Conservation (phyloP, 2,797 vertebrate species). For the Alcedo atthis region DNA sequence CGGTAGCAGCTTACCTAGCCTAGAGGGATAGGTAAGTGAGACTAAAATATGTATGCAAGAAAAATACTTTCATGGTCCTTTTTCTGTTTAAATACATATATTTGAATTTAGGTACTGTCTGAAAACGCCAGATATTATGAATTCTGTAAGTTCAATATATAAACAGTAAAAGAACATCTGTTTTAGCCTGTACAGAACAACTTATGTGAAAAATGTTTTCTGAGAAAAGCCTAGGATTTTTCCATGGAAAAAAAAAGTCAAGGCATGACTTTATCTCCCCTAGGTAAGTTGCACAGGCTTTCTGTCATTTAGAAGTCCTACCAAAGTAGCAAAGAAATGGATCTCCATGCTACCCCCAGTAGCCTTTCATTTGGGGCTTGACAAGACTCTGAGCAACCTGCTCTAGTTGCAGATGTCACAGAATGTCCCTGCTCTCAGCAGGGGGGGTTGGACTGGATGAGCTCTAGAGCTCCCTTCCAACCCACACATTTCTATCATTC, state of each 20-base stretch:
- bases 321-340: not conserved
- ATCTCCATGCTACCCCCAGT: not conserved
- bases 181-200: not conserved
- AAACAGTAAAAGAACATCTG: slow-evolving; percentile 23
- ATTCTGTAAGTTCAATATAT: slow-evolving; percentile 12
- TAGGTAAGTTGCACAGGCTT: not conserved
- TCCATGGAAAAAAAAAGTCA: not conserved
- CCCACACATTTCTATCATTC: too few species aligned
- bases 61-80: slow-evolving; percentile 60
- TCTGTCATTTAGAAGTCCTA: not conserved
- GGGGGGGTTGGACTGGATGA: too few species aligned
- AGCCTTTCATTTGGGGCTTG: not conserved
- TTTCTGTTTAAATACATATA: slow-evolving; percentile 64
- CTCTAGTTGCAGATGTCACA: too few species aligned
- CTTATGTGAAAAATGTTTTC: not conserved
- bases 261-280: not conserved
- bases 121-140: slow-evolving; percentile 39
- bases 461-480: too few species aligned
- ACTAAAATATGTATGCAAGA: slow-evolving; percentile 66
- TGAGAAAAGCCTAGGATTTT: not conserved
- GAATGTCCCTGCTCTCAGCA: too few species aligned
- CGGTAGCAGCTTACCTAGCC: slow-evolving; percentile 64
- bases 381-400: too few species aligned
- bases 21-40: slow-evolving; percentile 66
- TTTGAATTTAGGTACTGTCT: slow-evolving; percentile 57